Evolutionary conservation across 2,797 vertebrate genomes (phyloP).

Genomic region (Denticeps clupeoides): DNA sequence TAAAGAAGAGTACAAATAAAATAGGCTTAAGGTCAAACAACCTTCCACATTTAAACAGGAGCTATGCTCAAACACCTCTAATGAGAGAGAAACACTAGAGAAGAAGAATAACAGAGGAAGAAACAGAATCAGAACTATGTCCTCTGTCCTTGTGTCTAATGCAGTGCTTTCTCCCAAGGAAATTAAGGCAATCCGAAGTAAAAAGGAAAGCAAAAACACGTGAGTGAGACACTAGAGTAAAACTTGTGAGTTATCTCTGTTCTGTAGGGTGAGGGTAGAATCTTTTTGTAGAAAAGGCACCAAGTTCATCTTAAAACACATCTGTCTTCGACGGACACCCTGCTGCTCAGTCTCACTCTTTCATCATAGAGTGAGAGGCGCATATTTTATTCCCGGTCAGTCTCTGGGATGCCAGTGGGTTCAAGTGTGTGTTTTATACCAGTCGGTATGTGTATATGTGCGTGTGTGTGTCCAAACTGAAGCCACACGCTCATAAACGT

Average conservation of each 20-base stretch:
- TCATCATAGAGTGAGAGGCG: conserved; percentile 5
- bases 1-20: not conserved
- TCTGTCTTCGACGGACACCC: conserved; percentile 12
- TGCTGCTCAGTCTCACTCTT: not conserved
- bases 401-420: not conserved
- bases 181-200: conserved; percentile 64
- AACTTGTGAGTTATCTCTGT: conserved; percentile 22
- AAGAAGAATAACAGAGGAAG: conserved; percentile 19
- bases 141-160: conserved; percentile 32
- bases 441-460: not conserved
- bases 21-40: conserved; percentile 12
- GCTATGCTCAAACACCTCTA: conserved; percentile 5
- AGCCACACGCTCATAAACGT: not conserved
- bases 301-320: conserved; percentile 42
- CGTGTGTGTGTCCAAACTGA: conserved; percentile 3
- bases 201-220: conserved; percentile 30
- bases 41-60: conserved; percentile 20
- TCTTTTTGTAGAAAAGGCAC: conserved; percentile 52
- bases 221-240: conserved; percentile 19
- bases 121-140: conserved; percentile 18
- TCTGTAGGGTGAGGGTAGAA: conserved; percentile 42
- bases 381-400: not conserved
- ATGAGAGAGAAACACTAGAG: conserved; percentile 24
- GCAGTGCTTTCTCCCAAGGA: conserved; percentile 34
- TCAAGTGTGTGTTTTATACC: not conserved